Evolutionary conservation across 2,888 invertebrate species (phyloP).

Genomic region (Adineta ricciae): DNA sequence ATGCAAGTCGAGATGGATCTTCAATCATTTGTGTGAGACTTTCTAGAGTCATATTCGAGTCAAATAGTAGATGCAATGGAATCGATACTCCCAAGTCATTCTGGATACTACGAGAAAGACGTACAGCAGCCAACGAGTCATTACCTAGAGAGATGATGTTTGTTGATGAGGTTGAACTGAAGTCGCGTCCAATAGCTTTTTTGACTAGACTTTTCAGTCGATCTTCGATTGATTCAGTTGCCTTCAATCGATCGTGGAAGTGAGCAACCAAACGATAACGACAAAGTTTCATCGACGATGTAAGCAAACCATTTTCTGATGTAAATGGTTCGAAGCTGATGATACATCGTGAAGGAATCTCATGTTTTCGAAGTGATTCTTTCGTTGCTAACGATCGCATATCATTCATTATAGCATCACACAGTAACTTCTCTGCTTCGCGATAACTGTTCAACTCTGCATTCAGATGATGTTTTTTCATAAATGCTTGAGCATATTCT

Average conservation of each 20-base stretch:
- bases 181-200: neutral
- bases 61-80: neutral
- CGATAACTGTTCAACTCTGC: neutral
- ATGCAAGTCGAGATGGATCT: neutral
- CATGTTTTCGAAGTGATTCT: conserved; percentile 8
- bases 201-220: neutral
- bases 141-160: neutral
- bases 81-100: neutral
- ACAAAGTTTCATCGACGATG: neutral
- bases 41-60: neutral
- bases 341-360: neutral
- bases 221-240: neutral
- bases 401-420: neutral
- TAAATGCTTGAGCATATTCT: neutral
- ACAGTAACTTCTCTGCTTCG: neutral
- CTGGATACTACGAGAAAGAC: neutral
- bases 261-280: conserved; percentile 24
- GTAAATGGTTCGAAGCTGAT: neutral
- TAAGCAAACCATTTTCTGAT: neutral
- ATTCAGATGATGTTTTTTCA: neutral
- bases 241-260: conserved; percentile 36
- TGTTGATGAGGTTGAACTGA: too few species aligned
- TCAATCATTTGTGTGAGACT: neutral
- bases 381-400: neutral
- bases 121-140: neutral